phyloP scores from a whole-genome alignment of 1,140 invertebrate species.

The Caenorhabditis remanei region DNA sequence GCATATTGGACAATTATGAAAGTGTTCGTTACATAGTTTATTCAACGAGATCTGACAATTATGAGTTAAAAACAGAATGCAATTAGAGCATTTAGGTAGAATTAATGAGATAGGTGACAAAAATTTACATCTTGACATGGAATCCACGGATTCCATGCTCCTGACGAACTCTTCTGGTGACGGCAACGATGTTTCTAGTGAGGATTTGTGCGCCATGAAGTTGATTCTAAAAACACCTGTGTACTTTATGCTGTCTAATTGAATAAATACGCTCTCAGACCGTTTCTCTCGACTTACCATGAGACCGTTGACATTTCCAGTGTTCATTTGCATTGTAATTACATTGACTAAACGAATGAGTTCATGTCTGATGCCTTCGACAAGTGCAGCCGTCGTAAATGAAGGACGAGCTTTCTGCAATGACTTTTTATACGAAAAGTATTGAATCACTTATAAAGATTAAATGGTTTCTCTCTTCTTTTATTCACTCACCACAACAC shows the following conservation, averaged over 20 bases:
- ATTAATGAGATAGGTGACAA: not conserved
- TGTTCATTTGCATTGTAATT: conserved; percentile 24
- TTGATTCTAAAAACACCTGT: not conserved
- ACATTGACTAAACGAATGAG: not conserved
- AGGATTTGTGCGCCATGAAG: not conserved
- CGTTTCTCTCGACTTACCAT: not conserved
- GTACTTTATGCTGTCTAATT: too few species aligned
- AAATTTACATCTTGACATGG: not conserved
- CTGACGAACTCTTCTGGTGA: not conserved
- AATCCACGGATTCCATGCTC: conserved; percentile 18
- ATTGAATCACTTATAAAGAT: not conserved
- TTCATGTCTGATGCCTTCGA: not conserved
- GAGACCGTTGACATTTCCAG: conserved; percentile 16
- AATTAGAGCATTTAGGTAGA: not conserved
- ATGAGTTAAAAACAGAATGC: too few species aligned
- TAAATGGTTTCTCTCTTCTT: not conserved
- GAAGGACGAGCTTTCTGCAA: not conserved
- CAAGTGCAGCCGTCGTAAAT: not conserved
- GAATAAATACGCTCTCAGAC: too few species aligned
- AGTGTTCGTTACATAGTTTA: too few species aligned
- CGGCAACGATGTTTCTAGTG: not conserved
- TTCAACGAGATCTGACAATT: too few species aligned
- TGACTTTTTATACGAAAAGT: not conserved
- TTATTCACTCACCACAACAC: conserved; percentile 15
- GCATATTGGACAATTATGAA: too few species aligned